Conservation (phyloP, 2,888 invertebrate species). For the Craniophora ligustri region DNA sequence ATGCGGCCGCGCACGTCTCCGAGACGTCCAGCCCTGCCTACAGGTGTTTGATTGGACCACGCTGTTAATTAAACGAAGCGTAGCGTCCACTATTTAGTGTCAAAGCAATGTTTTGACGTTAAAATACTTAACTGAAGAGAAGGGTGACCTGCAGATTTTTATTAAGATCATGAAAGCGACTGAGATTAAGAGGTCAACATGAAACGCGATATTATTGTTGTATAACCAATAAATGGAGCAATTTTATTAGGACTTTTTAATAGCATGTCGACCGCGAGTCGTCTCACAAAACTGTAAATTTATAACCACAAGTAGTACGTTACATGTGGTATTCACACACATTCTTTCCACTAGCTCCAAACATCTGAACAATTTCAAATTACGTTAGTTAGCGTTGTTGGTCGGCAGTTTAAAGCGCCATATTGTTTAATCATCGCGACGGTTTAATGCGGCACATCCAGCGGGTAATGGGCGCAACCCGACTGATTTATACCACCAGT, state of each 20-base stretch:
- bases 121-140: background rate
- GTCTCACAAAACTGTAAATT: too few relatives aligned
- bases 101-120: background rate
- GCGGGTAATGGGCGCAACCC: slow-evolving; percentile 55
- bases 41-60: background rate
- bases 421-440: slow-evolving; percentile 49
- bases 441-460: slow-evolving; percentile 35
- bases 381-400: slow-evolving; percentile 21
- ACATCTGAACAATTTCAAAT: background rate
- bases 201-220: too few relatives aligned
- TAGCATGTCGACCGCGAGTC: too few relatives aligned
- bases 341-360: background rate
- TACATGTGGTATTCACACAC: too few relatives aligned
- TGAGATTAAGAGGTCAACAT: too few relatives aligned
- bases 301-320: too few relatives aligned
- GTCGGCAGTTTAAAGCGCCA: slow-evolving; percentile 20
- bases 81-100: background rate
- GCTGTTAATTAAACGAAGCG: background rate
- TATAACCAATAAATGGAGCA: too few relatives aligned
- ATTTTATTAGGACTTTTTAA: too few relatives aligned
- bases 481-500: slow-evolving; percentile 64
- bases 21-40: background rate
- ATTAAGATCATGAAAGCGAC: background rate
- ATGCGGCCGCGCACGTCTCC: slow-evolving; percentile 17
- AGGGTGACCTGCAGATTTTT: background rate